These are phyloP conservation scores for Amblyteles armatorius DNA, from an alignment of 2,888 invertebrate species.

Conservation along the genomic window DNA sequence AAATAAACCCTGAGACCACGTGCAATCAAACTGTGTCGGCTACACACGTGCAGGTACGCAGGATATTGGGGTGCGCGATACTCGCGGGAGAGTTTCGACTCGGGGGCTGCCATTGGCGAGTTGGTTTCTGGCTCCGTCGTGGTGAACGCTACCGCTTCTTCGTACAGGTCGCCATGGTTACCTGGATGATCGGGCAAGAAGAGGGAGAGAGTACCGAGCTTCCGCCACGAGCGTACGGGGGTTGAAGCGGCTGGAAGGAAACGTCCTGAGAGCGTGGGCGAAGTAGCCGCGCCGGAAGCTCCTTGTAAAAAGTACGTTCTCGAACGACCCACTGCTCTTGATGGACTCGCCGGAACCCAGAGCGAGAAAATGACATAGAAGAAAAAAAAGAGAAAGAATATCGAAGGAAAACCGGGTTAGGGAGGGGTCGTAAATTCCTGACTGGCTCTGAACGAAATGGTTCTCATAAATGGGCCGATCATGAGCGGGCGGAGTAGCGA, in stretches of 20 bases:
- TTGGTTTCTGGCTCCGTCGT: conserved; percentile 38
- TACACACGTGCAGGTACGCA: conserved; percentile 15
- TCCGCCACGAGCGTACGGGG: conserved; percentile 22
- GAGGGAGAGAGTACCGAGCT: neutral
- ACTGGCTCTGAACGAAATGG: neutral
- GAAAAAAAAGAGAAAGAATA: neutral
- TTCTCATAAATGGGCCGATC: neutral
- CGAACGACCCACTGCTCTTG: conserved; percentile 2
- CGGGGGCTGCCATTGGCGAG: conserved; percentile 36
- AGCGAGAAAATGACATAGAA: neutral
- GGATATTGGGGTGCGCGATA: conserved; percentile 22
- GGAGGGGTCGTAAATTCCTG: neutral
- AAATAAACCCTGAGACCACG: neutral
- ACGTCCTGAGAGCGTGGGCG: conserved; percentile 15
- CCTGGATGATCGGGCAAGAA: conserved; percentile 46
- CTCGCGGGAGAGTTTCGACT: conserved; percentile 38
- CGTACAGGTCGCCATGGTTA: conserved; percentile 59
- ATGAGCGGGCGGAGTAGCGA: neutral
- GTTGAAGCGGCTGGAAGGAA: neutral
- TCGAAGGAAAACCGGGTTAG: conserved; percentile 22
- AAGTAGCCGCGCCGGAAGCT: neutral
- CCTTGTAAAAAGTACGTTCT: neutral
- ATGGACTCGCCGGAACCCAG: neutral
- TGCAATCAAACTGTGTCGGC: conserved; percentile 21
- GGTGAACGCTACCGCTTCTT: conserved; percentile 21